Evolutionary conservation across 2,888 invertebrate species (phyloP), one percentile per base, ranked within the genome.

Genomic region (Tetragnatha montana): DNA sequence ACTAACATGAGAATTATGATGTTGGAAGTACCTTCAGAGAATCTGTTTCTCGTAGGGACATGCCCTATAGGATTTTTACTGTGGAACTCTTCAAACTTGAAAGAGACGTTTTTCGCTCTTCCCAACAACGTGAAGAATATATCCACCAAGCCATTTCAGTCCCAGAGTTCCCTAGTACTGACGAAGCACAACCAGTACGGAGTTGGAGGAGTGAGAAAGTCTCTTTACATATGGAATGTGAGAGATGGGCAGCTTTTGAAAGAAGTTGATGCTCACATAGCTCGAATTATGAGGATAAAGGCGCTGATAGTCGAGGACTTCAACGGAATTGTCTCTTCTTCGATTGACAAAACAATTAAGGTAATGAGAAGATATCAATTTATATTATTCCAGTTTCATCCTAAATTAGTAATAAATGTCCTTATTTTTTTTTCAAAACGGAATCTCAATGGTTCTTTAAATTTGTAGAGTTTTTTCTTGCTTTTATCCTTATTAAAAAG

Each of bases 291-390:
- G 87, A 97, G 98, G 92, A 94, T 99, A 88, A 97, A 97, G 92
- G 96, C 98, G 0, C 94, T 99, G 70, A 97, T 97, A 0, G 95
- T 97, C 19, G 97, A 97, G 0, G 96, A 96, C 19, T 93, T 93
- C 82, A 94, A 94, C 92, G 93, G 93, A 91, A 93, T 98, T 7
- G 97, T 99, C 79, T 99, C 99, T 0, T 98, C 99, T 0, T 99
- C 99, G 0, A 98, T 99, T 80, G 99, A 99, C 94, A 95, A 99
- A 90, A 98, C 98, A 0, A 98, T 99, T 8, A 99, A 99, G 95
- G 98, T 99, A 8, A 99, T 99, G n/a, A n/a, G n/a, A 79, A 74
- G 12, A 0, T 74, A 17, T 74, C 0, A 21, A 99, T 93, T 98
- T 99, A 87, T 98, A 99, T 93, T 99, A 99, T 93, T 98, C 99